Evolutionary conservation across 2,888 invertebrate genomes (phyloP).

Genomic region (Saturnia pavonia): DNA sequence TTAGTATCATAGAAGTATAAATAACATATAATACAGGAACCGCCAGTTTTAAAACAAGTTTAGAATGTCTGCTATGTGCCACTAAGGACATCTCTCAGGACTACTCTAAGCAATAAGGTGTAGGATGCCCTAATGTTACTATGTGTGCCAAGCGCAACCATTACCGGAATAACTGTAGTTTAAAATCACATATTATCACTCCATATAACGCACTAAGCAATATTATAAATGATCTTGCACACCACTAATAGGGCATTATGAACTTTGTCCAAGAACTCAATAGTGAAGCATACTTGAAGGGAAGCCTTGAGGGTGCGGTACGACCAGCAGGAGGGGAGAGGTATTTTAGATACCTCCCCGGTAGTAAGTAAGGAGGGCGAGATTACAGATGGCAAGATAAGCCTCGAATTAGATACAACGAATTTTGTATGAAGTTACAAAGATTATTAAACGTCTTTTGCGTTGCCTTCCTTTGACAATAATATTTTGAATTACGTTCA

Average conservation of each 20-base stretch:
- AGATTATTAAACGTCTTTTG: slow-evolving; percentile 67
- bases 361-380: slow-evolving; percentile 60
- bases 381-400: slow-evolving; percentile 81
- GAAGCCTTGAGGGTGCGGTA: not conserved
- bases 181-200: too few relatives aligned
- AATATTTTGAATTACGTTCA: slow-evolving; percentile 68
- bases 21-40: too few relatives aligned
- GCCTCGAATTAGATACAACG: slow-evolving; percentile 78
- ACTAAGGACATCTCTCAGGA: too few relatives aligned
- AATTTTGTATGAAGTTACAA: slow-evolving; percentile 78
- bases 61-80: too few relatives aligned
- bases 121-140: too few relatives aligned
- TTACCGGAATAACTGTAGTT: too few relatives aligned
- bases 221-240: slow-evolving; percentile 60
- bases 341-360: slow-evolving; percentile 67
- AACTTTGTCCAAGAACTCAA: slow-evolving; percentile 70
- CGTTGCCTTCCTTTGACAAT: slow-evolving; percentile 69
- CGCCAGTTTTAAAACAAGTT: too few relatives aligned
- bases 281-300: slow-evolving; percentile 53
- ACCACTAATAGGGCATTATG: slow-evolving; percentile 79
- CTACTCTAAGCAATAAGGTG: too few relatives aligned
- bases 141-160: too few relatives aligned
- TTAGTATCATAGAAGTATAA: too few relatives aligned
- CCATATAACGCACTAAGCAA: slow-evolving; percentile 35
- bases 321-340: slow-evolving; percentile 36